Base-by-base conservation (phyloP, 2,888 invertebrate species). In the Troides helena region DNA sequence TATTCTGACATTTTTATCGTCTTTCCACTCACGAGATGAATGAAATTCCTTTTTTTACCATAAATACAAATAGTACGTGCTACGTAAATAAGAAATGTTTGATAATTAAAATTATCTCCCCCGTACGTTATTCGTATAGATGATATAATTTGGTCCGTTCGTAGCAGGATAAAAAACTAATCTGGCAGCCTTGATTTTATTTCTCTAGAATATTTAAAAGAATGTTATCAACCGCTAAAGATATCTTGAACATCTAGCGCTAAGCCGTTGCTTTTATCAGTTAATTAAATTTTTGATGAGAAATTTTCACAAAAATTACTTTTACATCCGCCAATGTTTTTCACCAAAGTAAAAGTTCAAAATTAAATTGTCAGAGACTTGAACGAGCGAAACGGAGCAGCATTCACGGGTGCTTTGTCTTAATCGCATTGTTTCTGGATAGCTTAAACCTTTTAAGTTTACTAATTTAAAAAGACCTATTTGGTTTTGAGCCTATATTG, bases 301-400 rank as follows among this genome's bases (percentile, higher is more conserved):
- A 46, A 17, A 14, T 53, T 53, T n/a, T 8, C 53, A 12, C 53
- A 53, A 53, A 53, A n/a, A n/a, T 53, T 5, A n/a, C 53, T n/a
- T 53, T 46, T n/a, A n/a, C 53, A 53, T n/a, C 53, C 53, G 53
- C 7, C 3, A n/a, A 53, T 53, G 10, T 53, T 53, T 5, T 4
- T 53, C 53, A 7, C 1, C n/a, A 53, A 56, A 23, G 63, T 68
- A 65, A 58, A 66, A 62, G 74, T 68, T 77, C 83, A 76, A 84
- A 89, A 89, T 89, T 86, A 86, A 89, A 89, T 89, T 86, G 86
- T 86, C 85, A 81, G 85, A 85, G 87, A 89, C 88, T 89, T 87
- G 85, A 87, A 87, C 84, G 88, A 89, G 89, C 84, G 89, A 89
- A 89, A 88, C 84, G 86, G 86, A 78, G 78, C 76, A 84, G 87